A percentile compares a stretch with the other conserved stretches of the same genome.
These are phyloP conservation scores for Pimpla rufipes DNA, from an alignment of 2,888 invertebrate genomes.

Conservation along the genomic window DNA sequence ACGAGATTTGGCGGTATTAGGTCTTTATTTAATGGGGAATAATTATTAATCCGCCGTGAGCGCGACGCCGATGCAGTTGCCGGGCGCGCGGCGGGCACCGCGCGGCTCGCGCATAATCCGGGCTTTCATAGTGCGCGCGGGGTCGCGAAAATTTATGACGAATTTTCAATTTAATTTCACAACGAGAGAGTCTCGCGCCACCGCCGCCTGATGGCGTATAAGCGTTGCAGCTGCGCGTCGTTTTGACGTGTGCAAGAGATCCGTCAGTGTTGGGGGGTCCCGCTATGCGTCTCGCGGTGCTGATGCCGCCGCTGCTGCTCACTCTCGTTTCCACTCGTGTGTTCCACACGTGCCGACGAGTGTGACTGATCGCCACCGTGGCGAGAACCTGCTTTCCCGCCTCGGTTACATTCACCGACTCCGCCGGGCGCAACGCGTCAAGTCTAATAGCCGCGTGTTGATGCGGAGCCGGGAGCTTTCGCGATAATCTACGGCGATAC, in stretches of 20 bases:
- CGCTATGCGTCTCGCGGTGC: neutral
- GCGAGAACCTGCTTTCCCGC: constrained; percentile 8
- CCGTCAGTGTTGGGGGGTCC: constrained; percentile 24
- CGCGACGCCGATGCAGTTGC: constrained; percentile 25
- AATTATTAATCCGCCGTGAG: constrained; percentile 40
- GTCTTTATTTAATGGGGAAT: constrained; percentile 54
- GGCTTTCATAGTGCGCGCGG: constrained; percentile 18
- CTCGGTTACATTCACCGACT: constrained; percentile 15
- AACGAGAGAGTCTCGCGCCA: neutral
- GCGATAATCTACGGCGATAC: constrained; percentile 22
- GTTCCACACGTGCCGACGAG: constrained; percentile 55
- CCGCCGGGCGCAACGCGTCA: constrained; percentile 4
- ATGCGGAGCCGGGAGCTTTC: constrained; percentile 11
- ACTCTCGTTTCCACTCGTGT: constrained; percentile 31
- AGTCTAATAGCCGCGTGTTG: constrained; percentile 34
- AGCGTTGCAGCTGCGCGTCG: constrained; percentile 40
- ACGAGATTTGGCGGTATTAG: constrained; percentile 8
- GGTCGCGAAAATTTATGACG: constrained; percentile 51
- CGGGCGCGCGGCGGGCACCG: neutral
- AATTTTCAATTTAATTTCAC: constrained; percentile 58
- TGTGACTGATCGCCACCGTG: constrained; percentile 56
- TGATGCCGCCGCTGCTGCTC: neutral
- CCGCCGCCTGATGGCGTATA: neutral
- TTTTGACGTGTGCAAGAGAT: constrained; percentile 53
- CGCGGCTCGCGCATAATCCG: constrained; percentile 16